These are phyloP conservation scores for Parochlus steinenii DNA, from an alignment of 2,888 invertebrate genomes.

Conservation along the genomic window DNA sequence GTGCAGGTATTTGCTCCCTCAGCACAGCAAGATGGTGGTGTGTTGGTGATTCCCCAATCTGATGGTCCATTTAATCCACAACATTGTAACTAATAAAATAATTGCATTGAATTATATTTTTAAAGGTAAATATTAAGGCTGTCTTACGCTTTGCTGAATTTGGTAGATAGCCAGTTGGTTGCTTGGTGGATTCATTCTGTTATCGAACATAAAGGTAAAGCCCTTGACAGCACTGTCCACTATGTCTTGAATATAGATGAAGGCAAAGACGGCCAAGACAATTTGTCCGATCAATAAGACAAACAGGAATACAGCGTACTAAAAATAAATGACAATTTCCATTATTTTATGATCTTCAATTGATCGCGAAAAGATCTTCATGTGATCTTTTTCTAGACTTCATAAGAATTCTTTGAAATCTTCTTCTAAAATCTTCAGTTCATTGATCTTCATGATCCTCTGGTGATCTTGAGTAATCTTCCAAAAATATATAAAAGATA, in stretches of 20 bases:
- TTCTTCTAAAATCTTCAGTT: neutral
- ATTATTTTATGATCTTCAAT: neutral
- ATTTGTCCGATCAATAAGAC: slow-evolving; percentile 57
- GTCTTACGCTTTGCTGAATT: slow-evolving; percentile 12
- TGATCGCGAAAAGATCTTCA: slow-evolving; percentile 8
- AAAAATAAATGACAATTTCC: slow-evolving; percentile 20
- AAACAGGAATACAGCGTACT: slow-evolving; percentile 58
- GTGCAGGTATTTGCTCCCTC: slow-evolving; percentile 22
- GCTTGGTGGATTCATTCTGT: slow-evolving; percentile 19
- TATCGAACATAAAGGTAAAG: slow-evolving; percentile 33
- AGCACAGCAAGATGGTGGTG: slow-evolving; percentile 8
- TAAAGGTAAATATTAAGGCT: too few relatives aligned
- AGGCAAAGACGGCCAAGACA: slow-evolving; percentile 47
- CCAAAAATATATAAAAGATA: slow-evolving; percentile 7
- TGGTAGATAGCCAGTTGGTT: slow-evolving; percentile 7
- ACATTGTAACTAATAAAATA: slow-evolving; percentile 39
- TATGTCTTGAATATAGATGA: slow-evolving; percentile 41
- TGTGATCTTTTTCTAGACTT: too few relatives aligned
- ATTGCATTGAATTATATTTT: too few relatives aligned
- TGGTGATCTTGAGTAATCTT: slow-evolving; percentile 1
- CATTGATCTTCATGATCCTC: neutral
- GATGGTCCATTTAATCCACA: slow-evolving; percentile 33
- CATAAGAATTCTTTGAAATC: neutral
- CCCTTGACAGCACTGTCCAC: slow-evolving; percentile 34
- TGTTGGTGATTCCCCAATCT: slow-evolving; percentile 23